A percentile compares a stretch with the other conserved stretches of the same genome.
Conservation (phyloP, 1,140 invertebrate species). For the Brachionus rotundiformis region DNA sequence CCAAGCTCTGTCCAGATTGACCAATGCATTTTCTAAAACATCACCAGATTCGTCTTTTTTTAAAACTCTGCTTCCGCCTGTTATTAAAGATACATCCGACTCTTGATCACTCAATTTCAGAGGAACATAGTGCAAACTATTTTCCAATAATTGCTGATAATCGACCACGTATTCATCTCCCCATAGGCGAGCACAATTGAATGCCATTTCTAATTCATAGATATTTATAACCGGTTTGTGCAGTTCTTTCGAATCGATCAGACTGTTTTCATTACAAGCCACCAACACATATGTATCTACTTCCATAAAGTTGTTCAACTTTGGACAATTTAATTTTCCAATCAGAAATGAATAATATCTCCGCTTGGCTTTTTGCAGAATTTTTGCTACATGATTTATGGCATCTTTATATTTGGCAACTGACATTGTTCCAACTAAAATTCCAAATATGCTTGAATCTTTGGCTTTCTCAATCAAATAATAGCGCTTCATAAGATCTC, state of each 20-base stretch:
- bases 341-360: constrained; percentile 86
- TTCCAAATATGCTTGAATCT: constrained; percentile 80
- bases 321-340: constrained; percentile 85
- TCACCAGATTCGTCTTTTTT: constrained; percentile 54
- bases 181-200: constrained; percentile 70
- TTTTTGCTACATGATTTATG: constrained; percentile 74
- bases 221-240: constrained; percentile 86
- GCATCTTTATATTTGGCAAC: constrained; percentile 77
- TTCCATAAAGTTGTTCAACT: constrained; percentile 88
- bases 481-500: constrained; percentile 73
- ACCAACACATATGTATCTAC: constrained; percentile 87
- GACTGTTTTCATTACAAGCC: constrained; percentile 79
- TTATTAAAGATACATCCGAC: constrained; percentile 62
- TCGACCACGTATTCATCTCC: constrained; percentile 73
- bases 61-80: constrained; percentile 55
- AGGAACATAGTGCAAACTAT: constrained; percentile 57
- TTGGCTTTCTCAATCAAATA: constrained; percentile 83
- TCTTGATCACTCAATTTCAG: constrained; percentile 52
- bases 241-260: constrained; percentile 81
- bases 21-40: constrained; percentile 24
- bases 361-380: constrained; percentile 75
- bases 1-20: constrained; percentile 54
- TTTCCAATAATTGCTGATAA: constrained; percentile 75
- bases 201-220: constrained; percentile 85
- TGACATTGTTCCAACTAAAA: constrained; percentile 82